Percentiles rank a stretch among this genome's conserved stretches.
Evolutionary conservation across 1,140 invertebrate species (phyloP).

Genomic region (Mesaphorura yosii): DNA sequence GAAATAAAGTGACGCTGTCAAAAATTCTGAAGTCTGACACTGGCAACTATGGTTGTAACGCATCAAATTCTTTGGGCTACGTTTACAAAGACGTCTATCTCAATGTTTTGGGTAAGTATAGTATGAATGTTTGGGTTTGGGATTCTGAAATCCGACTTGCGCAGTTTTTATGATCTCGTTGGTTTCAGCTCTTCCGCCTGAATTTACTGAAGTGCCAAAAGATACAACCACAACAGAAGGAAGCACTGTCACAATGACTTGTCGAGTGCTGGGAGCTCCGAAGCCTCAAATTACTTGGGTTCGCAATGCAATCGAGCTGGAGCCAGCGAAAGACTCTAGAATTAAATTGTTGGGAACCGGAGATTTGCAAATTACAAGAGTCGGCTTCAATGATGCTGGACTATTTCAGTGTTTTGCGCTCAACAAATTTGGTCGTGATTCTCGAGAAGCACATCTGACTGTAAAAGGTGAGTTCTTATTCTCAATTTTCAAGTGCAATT

Average conservation of each 20-base stretch:
- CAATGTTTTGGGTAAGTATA: conserved; percentile 84
- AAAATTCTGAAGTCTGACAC: conserved; percentile 82
- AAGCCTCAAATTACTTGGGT: conserved; percentile 90
- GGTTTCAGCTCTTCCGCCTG: conserved; percentile 65
- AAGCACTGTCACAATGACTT: conserved; percentile 66
- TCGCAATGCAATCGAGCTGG: conserved; percentile 63
- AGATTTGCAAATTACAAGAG: conserved; percentile 71
- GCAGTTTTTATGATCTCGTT: no score
- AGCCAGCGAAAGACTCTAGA: conserved; percentile 52
- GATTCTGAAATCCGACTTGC: no score
- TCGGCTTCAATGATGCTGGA: conserved; percentile 72
- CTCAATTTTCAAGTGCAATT: background rate
- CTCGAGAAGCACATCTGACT: conserved; percentile 60
- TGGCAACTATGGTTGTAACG: conserved; percentile 87
- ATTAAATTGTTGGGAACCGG: conserved; percentile 62
- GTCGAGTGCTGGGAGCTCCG: conserved; percentile 85
- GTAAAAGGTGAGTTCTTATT: conserved; percentile 59
- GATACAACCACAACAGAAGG: conserved; percentile 72
- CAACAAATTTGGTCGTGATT: conserved; percentile 78
- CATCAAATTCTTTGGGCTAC: conserved; percentile 93
- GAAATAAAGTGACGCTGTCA: conserved; percentile 67
- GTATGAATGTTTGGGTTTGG: no score
- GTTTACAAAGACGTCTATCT: conserved; percentile 96
- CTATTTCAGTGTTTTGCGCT: conserved; percentile 79
- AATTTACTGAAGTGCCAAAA: conserved; percentile 61